Evolutionary conservation across 2,888 invertebrate species (phyloP), one percentile per base, ranked within the genome.

Genomic region (Tridacna crocea): DNA sequence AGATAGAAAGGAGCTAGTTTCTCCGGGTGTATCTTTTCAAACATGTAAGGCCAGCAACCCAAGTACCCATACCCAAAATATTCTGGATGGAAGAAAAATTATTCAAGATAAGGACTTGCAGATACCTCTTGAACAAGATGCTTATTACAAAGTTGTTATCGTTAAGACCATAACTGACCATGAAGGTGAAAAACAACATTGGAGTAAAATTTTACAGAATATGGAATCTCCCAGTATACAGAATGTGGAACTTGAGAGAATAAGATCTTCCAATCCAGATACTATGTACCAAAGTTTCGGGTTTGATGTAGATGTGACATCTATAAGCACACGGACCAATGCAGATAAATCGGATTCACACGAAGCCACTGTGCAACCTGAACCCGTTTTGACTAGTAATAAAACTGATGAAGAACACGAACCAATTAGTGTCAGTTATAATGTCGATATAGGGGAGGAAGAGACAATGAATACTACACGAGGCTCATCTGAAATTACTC

Each of bases 201-300:
- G n/a, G n/a, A n/a, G n/a, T n/a, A n/a, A n/a, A n/a, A n/a, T n/a
- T n/a, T n/a, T n/a, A n/a, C n/a, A n/a, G n/a, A 26, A 17, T 0
- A 74, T 79, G 22, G 82, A 75, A 24, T 48, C 65, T 4, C 47
- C 76, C 58, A 79, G 74, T 15, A 74, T 74, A 13, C 72, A 74
- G 66, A 83, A 79, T 73, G 73, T 83, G 73, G 61, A 3, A 1
- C 10, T 61, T 22, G 47, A 47, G 47, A 60, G 74, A 4, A 36
- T 61, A 22, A 1, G 61, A 74, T 61, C 61, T 6, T 46, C 60
- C 13, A 60, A 24, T 13, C 60, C 74, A 22, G 74, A 74, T 6
- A 19, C 22, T 6, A 60, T 60, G 12, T 36, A 74, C n/a, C 24
- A 10, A 3, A 61, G 74, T 61, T 60, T 47, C 27, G 61, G 60